These are phyloP conservation scores for Venusia cambrica DNA, from an alignment of 2,888 invertebrate genomes.

Conservation along the genomic window DNA sequence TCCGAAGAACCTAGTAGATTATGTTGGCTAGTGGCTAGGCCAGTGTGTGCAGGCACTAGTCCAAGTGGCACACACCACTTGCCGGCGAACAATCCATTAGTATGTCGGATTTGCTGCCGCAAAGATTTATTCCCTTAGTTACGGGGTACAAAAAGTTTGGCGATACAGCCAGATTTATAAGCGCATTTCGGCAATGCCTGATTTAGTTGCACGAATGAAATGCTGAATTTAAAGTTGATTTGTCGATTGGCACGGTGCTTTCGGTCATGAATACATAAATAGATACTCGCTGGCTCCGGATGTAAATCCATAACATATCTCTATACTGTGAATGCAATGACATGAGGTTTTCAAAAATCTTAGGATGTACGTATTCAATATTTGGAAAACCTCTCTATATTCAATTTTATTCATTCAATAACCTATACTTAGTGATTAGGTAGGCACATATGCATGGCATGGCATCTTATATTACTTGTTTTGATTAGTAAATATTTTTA, in stretches of 20 bases:
- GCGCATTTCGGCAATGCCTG: constrained; percentile 26
- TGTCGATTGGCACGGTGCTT: too few relatives aligned
- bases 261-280: constrained; percentile 1
- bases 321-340: too few relatives aligned
- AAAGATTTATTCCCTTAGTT: constrained; percentile 51
- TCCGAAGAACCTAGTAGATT: constrained; percentile 58
- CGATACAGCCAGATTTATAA: constrained; percentile 27
- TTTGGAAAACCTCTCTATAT: too few relatives aligned
- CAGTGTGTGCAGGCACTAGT: constrained; percentile 55
- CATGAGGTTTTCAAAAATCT: too few relatives aligned
- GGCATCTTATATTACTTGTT: too few relatives aligned
- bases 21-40: constrained; percentile 53
- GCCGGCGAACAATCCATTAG: constrained; percentile 66
- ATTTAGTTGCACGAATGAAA: constrained; percentile 19
- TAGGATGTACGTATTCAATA: too few relatives aligned
- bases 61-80: constrained; percentile 63
- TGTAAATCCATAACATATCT: too few relatives aligned
- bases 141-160: constrained; percentile 37
- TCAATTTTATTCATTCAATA: too few relatives aligned
- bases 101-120: constrained; percentile 55
- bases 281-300: too few relatives aligned
- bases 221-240: constrained; percentile 10
- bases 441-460: too few relatives aligned
- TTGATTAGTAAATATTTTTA: too few relatives aligned
- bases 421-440: too few relatives aligned